These are phyloP conservation scores for Lordiphosa collinella DNA, from an alignment of 1,140 invertebrate species.

Conservation along the genomic window DNA sequence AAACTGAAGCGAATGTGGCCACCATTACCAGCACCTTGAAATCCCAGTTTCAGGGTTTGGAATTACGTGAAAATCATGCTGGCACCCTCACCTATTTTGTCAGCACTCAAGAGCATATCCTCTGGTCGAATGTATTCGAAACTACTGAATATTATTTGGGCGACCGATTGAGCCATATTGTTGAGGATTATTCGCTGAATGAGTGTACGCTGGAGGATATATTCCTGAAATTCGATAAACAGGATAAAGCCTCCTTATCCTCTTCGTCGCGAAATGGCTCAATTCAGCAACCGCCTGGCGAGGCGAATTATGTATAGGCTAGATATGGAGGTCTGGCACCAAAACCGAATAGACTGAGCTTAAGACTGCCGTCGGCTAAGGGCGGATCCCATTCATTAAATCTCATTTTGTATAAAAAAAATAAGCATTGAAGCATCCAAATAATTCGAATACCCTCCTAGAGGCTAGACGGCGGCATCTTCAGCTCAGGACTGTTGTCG, in stretches of 20 bases:
- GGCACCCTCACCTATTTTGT: constrained; percentile 71
- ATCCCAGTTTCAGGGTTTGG: constrained; percentile 32
- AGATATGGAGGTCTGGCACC: not conserved
- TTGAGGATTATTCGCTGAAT: constrained; percentile 75
- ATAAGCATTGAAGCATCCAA: not conserved
- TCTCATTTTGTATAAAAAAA: constrained; percentile 5
- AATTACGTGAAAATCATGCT: constrained; percentile 65
- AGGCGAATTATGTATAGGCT: constrained; percentile 11
- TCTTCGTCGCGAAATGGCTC: constrained; percentile 15
- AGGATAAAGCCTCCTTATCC: constrained; percentile 11
- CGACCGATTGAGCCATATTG: constrained; percentile 20
- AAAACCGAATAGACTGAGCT: constrained; percentile 14
- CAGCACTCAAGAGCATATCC: constrained; percentile 43
- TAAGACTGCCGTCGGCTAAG: constrained; percentile 5
- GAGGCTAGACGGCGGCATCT: not conserved
- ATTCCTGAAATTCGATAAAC: constrained; percentile 67
- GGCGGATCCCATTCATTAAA: not conserved
- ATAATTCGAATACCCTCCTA: not conserved
- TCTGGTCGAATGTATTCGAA: constrained; percentile 70
- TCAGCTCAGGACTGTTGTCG: not conserved
- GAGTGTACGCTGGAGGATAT: constrained; percentile 78
- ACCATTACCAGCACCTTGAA: constrained; percentile 49
- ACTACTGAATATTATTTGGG: constrained; percentile 36
- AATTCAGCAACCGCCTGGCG: not conserved
- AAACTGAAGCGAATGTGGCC: constrained; percentile 42